A percentile compares a stretch with the other conserved stretches of the same genome.
Conservation (phyloP, 2,797 vertebrate species). For the Lepus oiostolus region DNA sequence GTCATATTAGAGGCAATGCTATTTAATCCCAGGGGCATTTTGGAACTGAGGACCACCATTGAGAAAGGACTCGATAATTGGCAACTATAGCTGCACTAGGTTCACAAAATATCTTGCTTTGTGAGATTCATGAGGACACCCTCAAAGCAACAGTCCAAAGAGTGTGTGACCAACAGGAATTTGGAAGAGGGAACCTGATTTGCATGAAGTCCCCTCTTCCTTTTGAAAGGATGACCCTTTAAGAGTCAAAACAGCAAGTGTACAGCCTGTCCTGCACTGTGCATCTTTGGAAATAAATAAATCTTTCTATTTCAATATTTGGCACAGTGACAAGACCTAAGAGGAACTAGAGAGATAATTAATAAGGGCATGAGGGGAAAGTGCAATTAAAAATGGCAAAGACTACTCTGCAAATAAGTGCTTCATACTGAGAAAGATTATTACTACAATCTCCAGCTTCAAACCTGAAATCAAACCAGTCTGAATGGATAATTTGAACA, state of each 20-base stretch:
- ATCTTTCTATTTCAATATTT: slow-evolving; percentile 84
- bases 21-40: background rate
- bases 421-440: slow-evolving; percentile 79
- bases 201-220: slow-evolving; percentile 53
- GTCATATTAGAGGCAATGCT: background rate
- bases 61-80: background rate
- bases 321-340: slow-evolving; percentile 84
- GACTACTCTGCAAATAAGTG: slow-evolving; percentile 84
- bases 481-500: slow-evolving; percentile 82
- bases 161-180: slow-evolving; percentile 41
- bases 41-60: background rate
- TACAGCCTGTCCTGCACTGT: slow-evolving; percentile 59
- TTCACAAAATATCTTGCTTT: slow-evolving; percentile 63
- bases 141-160: slow-evolving; percentile 5
- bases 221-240: slow-evolving; percentile 77
- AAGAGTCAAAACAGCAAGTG: slow-evolving; percentile 69
- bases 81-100: slow-evolving; percentile 19
- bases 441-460: slow-evolving; percentile 78
- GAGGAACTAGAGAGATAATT: slow-evolving; percentile 86
- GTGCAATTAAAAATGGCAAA: slow-evolving; percentile 86
- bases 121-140: slow-evolving; percentile 8
- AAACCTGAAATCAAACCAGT: slow-evolving; percentile 85
- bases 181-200: background rate
- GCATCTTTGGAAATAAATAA: slow-evolving; percentile 85
- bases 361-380: slow-evolving; percentile 85